These are phyloP conservation scores for Gobio occitaniae DNA, from an alignment of 2,797 vertebrate species.

Conservation along the genomic window DNA sequence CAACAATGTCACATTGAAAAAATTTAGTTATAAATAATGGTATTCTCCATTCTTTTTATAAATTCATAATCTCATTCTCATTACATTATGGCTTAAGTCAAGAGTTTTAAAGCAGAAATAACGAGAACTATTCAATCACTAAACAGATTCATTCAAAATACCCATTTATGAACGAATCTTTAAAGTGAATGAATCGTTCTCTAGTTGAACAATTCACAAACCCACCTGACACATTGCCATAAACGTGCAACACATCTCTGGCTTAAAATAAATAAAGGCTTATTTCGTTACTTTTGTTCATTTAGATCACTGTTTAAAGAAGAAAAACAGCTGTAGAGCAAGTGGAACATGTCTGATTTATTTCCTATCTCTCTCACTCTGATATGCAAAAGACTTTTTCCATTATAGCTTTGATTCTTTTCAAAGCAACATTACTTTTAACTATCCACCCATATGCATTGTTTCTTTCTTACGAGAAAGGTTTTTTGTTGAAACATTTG, in stretches of 20 bases:
- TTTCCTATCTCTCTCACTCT: slow-evolving; percentile 7
- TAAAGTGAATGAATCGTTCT: background rate
- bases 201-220: background rate
- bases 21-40: background rate
- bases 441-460: background rate
- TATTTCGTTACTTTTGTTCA: background rate
- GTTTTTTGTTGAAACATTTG: slow-evolving; percentile 18
- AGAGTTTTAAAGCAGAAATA: background rate
- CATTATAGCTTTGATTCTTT: slow-evolving; percentile 4
- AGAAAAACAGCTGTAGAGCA: slow-evolving; percentile 1
- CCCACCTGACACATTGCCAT: background rate
- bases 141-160: background rate
- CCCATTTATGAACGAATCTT: background rate
- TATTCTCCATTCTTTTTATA: background rate
- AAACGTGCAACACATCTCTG: too few relatives aligned
- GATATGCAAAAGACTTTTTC: background rate
- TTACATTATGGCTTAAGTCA: background rate
- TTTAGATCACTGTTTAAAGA: background rate
- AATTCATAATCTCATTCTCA: background rate
- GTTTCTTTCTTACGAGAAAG: background rate
- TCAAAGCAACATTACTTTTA: slow-evolving; percentile 10
- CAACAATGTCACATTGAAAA: too few relatives aligned
- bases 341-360: slow-evolving; percentile 26
- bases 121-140: background rate
- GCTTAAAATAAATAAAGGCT: background rate